Evolutionary conservation across 2,888 invertebrate genomes (phyloP).

Genomic region (Aethes cnicana): DNA sequence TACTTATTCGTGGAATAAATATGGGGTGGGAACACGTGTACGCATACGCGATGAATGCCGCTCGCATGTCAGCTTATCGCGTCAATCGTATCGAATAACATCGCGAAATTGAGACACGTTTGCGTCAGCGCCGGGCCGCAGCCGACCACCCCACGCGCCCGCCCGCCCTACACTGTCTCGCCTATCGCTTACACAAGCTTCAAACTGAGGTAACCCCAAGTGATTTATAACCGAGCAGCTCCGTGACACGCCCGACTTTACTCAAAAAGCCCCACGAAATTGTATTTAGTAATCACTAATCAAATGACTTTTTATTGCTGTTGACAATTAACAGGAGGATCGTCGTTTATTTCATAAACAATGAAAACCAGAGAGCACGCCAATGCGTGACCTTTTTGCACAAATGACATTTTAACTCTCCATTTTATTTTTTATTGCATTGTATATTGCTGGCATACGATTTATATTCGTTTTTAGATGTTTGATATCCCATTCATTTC

Average conservation of each 20-base stretch:
- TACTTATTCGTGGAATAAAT: constrained; percentile 30
- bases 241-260: constrained; percentile 61
- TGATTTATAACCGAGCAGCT: constrained; percentile 65
- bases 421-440: constrained; percentile 38
- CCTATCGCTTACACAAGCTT: constrained; percentile 39
- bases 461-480: no score
- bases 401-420: constrained; percentile 30
- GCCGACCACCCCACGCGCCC: constrained; percentile 52
- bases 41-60: constrained; percentile 39
- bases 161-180: constrained; percentile 65
- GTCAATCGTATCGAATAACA: constrained; percentile 37
- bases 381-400: constrained; percentile 26
- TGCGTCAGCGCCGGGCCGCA: constrained; percentile 35
- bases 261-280: constrained; percentile 55
- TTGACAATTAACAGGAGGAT: constrained; percentile 28
- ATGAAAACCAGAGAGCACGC: constrained; percentile 24
- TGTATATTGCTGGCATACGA: constrained; percentile 30
- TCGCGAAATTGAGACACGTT: constrained; percentile 46
- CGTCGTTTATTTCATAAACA: constrained; percentile 15
- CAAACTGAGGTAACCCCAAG: constrained; percentile 52
- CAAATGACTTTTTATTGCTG: constrained; percentile 48
- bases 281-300: constrained; percentile 54
- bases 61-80: constrained; percentile 58
- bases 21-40: constrained; percentile 34
- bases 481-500: no score